phyloP scores from a whole-genome alignment of 1,140 invertebrate species.

The Leptonema lineaticorne region DNA sequence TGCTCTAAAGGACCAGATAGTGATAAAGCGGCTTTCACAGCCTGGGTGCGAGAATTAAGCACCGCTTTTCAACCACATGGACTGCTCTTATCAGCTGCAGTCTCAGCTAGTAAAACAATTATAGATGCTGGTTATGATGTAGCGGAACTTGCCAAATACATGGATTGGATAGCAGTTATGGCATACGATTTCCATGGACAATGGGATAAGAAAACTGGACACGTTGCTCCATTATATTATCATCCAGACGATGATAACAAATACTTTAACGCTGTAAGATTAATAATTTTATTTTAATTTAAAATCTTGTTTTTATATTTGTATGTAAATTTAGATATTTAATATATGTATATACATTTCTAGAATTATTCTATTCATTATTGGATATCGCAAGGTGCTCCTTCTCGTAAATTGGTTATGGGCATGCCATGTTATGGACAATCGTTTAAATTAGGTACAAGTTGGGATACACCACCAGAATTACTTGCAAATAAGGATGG shows the following conservation, averaged over 20 bases:
- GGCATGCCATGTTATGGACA: constrained; percentile 91
- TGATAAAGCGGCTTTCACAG: constrained; percentile 77
- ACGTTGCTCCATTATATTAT: constrained; percentile 80
- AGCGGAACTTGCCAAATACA: constrained; percentile 64
- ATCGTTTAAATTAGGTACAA: constrained; percentile 68
- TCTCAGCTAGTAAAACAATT: constrained; percentile 85
- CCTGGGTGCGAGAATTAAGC: constrained; percentile 72
- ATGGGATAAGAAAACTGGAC: constrained; percentile 88
- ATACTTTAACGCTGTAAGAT: constrained; percentile 66
- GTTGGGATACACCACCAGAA: constrained; percentile 43
- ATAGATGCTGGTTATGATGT: constrained; percentile 87
- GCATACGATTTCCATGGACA: constrained; percentile 88
- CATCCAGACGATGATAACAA: constrained; percentile 77
- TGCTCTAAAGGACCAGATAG: constrained; percentile 80
- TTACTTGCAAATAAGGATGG: constrained; percentile 53
- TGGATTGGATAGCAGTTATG: constrained; percentile 91
- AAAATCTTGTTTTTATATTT: background rate
- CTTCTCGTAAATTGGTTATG: constrained; percentile 78
- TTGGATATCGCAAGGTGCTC: constrained; percentile 82
- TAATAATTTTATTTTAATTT: constrained; percentile 34
- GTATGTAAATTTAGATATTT: constrained; percentile 42
- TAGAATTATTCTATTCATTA: constrained; percentile 85
- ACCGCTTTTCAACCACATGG: constrained; percentile 71
- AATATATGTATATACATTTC: constrained; percentile 42
- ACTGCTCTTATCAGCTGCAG: constrained; percentile 76